These are phyloP conservation scores for Zaprionus lachaisei DNA, from an alignment of 1,140 invertebrate genomes.

Conservation along the genomic window DNA sequence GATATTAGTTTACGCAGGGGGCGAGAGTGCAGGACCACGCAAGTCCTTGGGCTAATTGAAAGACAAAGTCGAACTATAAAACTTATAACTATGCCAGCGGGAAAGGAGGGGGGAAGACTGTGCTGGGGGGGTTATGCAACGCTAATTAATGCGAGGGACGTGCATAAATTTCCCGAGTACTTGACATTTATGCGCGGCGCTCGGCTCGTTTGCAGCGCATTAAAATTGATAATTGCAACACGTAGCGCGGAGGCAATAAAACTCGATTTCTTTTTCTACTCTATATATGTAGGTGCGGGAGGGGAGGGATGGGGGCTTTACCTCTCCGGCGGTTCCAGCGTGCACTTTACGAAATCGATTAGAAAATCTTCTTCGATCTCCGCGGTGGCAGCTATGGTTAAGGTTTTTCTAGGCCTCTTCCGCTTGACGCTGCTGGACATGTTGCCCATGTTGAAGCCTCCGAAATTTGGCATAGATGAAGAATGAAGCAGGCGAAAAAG, in stretches of 20 bases:
- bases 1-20: conserved; percentile 63
- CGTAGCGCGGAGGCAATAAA: conserved; percentile 57
- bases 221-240: conserved; percentile 79
- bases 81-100: not conserved
- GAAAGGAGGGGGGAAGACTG: not conserved
- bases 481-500: not conserved
- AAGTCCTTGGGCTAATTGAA: conserved; percentile 49
- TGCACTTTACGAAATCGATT: conserved; percentile 79
- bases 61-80: conserved; percentile 34
- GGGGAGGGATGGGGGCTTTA: conserved; percentile 25
- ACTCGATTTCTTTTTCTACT: conserved; percentile 3
- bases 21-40: not conserved
- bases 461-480: conserved; percentile 26
- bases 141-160: conserved; percentile 75
- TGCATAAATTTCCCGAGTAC: conserved; percentile 76
- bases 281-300: not conserved
- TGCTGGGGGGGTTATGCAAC: conserved; percentile 44
- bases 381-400: conserved; percentile 17
- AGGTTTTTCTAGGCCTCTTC: conserved; percentile 30
- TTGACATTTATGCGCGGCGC: conserved; percentile 72
- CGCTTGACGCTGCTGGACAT: conserved; percentile 2
- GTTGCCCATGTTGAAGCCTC: conserved; percentile 34
- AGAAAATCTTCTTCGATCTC: conserved; percentile 66
- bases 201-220: conserved; percentile 49
- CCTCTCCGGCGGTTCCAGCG: conserved; percentile 70